Percentiles rank a stretch among this genome's conserved stretches.
Conservation (phyloP, 1,140 invertebrate genomes). For the Sarcophaga peregrina region DNA sequence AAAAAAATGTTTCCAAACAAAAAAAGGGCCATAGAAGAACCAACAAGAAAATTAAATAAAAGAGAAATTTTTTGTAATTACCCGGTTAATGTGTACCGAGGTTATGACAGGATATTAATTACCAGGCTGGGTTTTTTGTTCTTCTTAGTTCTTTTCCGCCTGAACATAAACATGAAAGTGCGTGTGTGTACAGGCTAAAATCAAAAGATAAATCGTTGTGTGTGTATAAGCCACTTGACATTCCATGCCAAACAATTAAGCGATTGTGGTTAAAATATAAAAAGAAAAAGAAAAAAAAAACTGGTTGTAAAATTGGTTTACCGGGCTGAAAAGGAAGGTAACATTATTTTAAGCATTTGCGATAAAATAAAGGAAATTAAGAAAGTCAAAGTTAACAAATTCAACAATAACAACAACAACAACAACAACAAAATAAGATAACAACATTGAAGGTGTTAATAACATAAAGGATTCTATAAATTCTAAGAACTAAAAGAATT, state of each 20-base stretch:
- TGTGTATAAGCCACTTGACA: slow-evolving; percentile 4
- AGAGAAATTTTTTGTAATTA: slow-evolving; percentile 29
- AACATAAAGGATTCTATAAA: background rate
- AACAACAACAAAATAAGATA: background rate
- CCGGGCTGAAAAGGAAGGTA: background rate
- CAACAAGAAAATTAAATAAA: background rate
- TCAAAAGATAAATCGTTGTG: background rate
- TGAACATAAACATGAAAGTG: background rate
- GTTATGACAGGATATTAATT: slow-evolving; percentile 41
- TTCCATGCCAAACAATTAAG: slow-evolving; percentile 36
- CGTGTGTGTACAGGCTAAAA: background rate
- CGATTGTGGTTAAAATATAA: slow-evolving; percentile 15
- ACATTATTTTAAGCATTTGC: slow-evolving; percentile 20
- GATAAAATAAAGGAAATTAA: slow-evolving; percentile 22
- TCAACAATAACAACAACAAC: no score
- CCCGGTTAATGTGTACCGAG: slow-evolving; percentile 35
- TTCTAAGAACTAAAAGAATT: no score
- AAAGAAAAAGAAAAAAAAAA: background rate
- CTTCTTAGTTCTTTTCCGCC: background rate
- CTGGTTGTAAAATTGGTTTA: background rate
- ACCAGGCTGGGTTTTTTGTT: slow-evolving; percentile 14
- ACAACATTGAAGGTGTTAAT: background rate
- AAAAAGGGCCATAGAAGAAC: background rate
- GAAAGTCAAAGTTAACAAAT: slow-evolving; percentile 5
- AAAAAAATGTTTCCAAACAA: slow-evolving; percentile 17